Evolutionary conservation across 92 coral and sea anemone genomes (phyloP).

Genomic region (Diadumene lineata): DNA sequence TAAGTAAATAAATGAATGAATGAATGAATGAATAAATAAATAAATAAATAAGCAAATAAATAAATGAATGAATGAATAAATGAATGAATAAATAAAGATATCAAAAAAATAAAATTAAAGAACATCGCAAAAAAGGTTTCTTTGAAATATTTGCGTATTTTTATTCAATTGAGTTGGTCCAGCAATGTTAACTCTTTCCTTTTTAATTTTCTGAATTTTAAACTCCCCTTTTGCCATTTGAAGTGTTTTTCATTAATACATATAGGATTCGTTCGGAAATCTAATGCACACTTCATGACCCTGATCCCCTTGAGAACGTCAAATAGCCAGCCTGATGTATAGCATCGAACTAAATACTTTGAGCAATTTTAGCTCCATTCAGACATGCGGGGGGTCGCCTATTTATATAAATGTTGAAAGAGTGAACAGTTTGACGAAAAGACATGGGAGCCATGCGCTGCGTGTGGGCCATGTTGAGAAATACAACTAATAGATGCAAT

Average conservation of each 20-base stretch:
- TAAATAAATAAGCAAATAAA: no score
- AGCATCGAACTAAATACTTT: background rate
- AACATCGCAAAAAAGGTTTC: no score
- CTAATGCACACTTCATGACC: background rate
- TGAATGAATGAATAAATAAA: no score
- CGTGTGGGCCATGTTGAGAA: background rate
- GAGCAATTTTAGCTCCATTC: background rate
- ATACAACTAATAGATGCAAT: no score
- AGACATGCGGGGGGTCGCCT: background rate
- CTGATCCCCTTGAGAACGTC: conserved; percentile 10
- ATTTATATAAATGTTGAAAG: background rate
- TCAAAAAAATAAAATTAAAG: no score
- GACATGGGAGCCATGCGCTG: background rate
- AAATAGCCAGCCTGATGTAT: background rate
- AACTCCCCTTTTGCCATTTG: background rate
- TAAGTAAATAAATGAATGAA: no score
- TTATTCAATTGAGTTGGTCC: no score
- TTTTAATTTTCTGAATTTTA: no score
- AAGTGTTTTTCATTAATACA: background rate
- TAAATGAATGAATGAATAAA: no score
- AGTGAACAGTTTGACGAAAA: background rate
- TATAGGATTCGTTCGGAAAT: background rate
- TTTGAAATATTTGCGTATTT: no score
- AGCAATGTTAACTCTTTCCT: no score
- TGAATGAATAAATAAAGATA: no score